Evolutionary conservation across 1,140 invertebrate genomes (phyloP).

Genomic region (Heliconius eleuchia): DNA sequence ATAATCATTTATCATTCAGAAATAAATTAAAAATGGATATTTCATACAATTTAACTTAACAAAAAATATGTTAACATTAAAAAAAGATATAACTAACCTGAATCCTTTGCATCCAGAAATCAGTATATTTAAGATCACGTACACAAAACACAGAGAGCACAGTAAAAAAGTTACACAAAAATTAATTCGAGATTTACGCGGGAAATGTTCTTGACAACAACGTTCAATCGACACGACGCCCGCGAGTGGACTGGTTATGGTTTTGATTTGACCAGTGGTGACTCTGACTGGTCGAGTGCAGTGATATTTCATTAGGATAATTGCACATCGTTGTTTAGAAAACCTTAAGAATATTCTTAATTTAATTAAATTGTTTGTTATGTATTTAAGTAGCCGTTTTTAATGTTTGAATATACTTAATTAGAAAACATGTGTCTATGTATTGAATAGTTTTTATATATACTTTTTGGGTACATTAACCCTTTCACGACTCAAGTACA

Average conservation of each 20-base stretch:
- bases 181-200: slow-evolving; percentile 49
- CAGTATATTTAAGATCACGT: slow-evolving; percentile 47
- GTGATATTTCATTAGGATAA: slow-evolving; percentile 51
- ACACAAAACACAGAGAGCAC: slow-evolving; percentile 52
- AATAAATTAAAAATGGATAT: slow-evolving; percentile 46
- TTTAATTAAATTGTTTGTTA: not conserved
- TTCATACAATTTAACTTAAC: slow-evolving; percentile 16
- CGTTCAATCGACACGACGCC: slow-evolving; percentile 39
- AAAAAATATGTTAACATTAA: not conserved
- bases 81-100: slow-evolving; percentile 40
- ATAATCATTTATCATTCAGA: slow-evolving; percentile 27
- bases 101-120: slow-evolving; percentile 52
- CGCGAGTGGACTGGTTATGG: slow-evolving; percentile 41
- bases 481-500: too few relatives aligned
- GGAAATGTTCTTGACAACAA: slow-evolving; percentile 35
- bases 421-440: too few relatives aligned
- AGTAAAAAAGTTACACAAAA: slow-evolving; percentile 54
- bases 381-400: not conserved
- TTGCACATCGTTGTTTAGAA: slow-evolving; percentile 51
- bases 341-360: slow-evolving; percentile 21
- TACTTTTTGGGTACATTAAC: too few relatives aligned
- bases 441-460: too few relatives aligned
- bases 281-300: slow-evolving; percentile 24
- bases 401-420: not conserved
- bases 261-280: slow-evolving; percentile 22